Conservation (phyloP, 2,113 vertebrate genomes). For the Poicephalus meyeri region DNA sequence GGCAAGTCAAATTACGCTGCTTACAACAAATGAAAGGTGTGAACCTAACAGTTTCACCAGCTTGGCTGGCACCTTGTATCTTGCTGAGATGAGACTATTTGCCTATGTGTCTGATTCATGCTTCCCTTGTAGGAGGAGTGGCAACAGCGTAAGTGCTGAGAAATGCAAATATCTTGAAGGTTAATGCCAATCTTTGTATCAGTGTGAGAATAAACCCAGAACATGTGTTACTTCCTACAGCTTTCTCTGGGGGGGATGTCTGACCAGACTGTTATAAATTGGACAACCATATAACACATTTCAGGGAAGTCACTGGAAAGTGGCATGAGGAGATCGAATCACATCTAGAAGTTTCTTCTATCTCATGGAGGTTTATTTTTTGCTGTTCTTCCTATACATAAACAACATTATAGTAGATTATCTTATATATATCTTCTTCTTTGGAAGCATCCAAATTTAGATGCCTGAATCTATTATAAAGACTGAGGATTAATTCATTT, state of each 20-base stretch:
- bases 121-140: background rate
- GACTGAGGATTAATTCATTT: background rate
- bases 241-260: background rate
- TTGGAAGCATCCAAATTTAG: background rate
- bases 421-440: background rate
- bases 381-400: background rate
- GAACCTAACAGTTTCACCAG: background rate
- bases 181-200: background rate
- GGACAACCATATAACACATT: background rate
- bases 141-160: accelerated
- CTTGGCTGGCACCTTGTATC: background rate
- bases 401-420: background rate
- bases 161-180: background rate
- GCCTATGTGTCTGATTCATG: background rate
- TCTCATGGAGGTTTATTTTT: background rate
- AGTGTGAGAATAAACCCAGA: background rate
- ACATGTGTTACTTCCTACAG: background rate
- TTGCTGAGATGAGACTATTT: background rate
- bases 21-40: background rate
- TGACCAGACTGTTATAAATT: background rate
- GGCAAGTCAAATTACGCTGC: background rate
- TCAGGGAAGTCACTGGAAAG: background rate
- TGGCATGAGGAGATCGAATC: background rate
- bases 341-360: background rate
- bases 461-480: background rate